These are phyloP conservation scores for Drosophila buzzatii DNA, from an alignment of 2,888 invertebrate genomes.

Conservation along the genomic window DNA sequence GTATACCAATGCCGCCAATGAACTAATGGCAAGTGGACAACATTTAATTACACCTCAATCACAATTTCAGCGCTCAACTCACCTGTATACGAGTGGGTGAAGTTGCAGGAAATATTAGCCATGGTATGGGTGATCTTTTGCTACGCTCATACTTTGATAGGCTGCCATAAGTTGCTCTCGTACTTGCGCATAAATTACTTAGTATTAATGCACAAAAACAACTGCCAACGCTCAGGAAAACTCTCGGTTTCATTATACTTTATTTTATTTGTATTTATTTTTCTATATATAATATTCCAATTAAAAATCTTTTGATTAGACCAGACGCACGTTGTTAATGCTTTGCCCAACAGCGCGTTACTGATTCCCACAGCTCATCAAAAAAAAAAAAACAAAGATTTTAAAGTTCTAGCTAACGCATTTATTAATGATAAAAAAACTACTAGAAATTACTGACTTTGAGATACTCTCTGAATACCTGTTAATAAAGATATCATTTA, in stretches of 20 bases:
- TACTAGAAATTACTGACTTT: not conserved
- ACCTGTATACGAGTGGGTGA: slow-evolving; percentile 84
- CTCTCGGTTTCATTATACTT: slow-evolving; percentile 38
- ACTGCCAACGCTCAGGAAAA: slow-evolving; percentile 1
- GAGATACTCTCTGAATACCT: not conserved
- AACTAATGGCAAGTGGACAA: slow-evolving; percentile 58
- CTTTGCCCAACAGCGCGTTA: slow-evolving; percentile 45
- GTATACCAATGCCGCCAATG: slow-evolving; percentile 84
- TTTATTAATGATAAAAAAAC: slow-evolving; percentile 16
- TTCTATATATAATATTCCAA: not conserved
- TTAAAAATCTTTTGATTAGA: slow-evolving; percentile 8
- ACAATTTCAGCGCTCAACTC: not conserved
- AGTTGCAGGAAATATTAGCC: slow-evolving; percentile 82
- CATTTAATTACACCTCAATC: not conserved
- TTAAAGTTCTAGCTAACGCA: slow-evolving; percentile 44
- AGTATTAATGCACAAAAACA: slow-evolving; percentile 34
- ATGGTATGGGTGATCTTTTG: slow-evolving; percentile 63
- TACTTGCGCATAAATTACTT: slow-evolving; percentile 12
- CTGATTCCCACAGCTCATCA: slow-evolving; percentile 44
- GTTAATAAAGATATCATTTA: not conserved
- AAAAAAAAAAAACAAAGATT: slow-evolving; percentile 17
- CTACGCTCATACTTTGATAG: slow-evolving; percentile 64
- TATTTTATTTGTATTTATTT: not conserved
- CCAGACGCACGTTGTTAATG: slow-evolving; percentile 48
- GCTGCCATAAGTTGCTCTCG: slow-evolving; percentile 38